These are phyloP conservation scores for Oncorhynchus gorbuscha DNA, from an alignment of 2,113 vertebrate species.

Conservation along the genomic window DNA sequence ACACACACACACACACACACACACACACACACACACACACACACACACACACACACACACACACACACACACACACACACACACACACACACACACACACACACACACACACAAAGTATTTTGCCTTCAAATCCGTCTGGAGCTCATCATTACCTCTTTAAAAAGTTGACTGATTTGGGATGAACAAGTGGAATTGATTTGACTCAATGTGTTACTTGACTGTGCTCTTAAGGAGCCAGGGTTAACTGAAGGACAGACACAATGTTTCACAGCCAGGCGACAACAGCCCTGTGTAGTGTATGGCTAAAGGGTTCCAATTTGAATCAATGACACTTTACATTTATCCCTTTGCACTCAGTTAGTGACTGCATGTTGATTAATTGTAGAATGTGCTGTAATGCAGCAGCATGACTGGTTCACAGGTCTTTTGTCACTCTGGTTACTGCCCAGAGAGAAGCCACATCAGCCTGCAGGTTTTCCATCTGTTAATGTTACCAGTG, in stretches of 20 bases:
- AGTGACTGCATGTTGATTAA: neutral
- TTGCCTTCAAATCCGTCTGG: neutral
- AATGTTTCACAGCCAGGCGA: neutral
- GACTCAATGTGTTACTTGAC: slow-evolving; percentile 11
- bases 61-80: no score
- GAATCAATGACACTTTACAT: neutral
- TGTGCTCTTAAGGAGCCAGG: neutral
- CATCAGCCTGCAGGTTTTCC: neutral
- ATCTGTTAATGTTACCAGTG: neutral
- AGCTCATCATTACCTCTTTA: slow-evolving; percentile 40
- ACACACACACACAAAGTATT: neutral
- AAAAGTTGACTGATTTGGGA: slow-evolving; percentile 27
- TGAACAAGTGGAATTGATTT: slow-evolving; percentile 11
- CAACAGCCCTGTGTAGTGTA: neutral
- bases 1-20: neutral
- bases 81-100: neutral
- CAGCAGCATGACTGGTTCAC: neutral
- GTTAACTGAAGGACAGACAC: slow-evolving; percentile 18
- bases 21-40: no score
- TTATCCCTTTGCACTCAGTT: neutral
- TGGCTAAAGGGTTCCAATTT: neutral
- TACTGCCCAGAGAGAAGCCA: neutral
- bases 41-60: neutral
- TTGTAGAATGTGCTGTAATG: neutral
- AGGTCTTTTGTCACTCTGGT: neutral